These are phyloP conservation scores for Eubasilissa regina DNA, from an alignment of 1,140 invertebrate species.

Conservation along the genomic window DNA sequence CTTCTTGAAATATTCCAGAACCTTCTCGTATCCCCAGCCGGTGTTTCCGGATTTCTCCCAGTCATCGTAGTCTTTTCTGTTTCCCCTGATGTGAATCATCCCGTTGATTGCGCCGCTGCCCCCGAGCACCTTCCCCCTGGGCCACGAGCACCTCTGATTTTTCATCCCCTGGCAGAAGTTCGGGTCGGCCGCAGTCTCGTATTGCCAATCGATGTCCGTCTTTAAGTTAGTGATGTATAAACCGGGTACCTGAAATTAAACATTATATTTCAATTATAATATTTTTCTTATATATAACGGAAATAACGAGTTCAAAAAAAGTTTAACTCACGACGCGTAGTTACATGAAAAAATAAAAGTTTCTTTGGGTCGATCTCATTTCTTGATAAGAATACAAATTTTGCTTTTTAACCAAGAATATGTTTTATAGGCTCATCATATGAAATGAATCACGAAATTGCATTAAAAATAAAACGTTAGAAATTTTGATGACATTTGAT, in stretches of 20 bases:
- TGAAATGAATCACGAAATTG: too few species aligned
- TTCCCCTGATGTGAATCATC: constrained; percentile 80
- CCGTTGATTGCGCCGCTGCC: constrained; percentile 78
- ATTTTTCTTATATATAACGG: too few species aligned
- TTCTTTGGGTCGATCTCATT: too few species aligned
- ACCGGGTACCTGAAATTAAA: constrained; percentile 36
- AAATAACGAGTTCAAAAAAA: too few species aligned
- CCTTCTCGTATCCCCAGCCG: constrained; percentile 70
- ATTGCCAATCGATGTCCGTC: constrained; percentile 72
- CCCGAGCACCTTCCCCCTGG: constrained; percentile 75
- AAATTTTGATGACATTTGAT: too few species aligned
- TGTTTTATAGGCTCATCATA: too few species aligned
- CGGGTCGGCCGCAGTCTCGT: constrained; percentile 70
- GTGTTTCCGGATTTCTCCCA: constrained; percentile 71
- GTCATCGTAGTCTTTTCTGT: constrained; percentile 77
- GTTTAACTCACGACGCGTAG: too few species aligned
- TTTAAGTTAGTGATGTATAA: constrained; percentile 36
- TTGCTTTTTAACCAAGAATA: too few species aligned
- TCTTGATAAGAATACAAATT: too few species aligned
- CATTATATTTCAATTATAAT: not conserved
- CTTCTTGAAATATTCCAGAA: constrained; percentile 70
- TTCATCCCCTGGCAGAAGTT: constrained; percentile 64
- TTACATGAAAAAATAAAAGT: too few species aligned
- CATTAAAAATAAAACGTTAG: too few species aligned
- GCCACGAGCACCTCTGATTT: constrained; percentile 68